These are phyloP conservation scores for Sarcophilus harrisii DNA, from an alignment of 2,797 vertebrate species.

Conservation along the genomic window DNA sequence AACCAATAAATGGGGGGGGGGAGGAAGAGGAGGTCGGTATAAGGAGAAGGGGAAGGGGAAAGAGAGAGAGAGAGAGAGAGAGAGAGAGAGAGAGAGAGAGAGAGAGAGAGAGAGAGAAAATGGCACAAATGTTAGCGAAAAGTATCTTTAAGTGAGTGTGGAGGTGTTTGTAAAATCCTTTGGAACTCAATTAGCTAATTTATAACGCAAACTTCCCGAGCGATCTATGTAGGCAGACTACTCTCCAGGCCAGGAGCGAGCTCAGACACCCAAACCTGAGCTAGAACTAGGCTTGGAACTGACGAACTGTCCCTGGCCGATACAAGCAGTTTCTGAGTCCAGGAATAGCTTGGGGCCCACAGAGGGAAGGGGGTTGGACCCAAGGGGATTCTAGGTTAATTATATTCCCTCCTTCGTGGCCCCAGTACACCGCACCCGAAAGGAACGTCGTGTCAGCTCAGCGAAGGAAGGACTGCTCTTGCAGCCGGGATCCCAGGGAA, in stretches of 20 bases:
- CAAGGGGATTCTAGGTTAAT: not conserved
- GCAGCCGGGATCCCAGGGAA: not conserved
- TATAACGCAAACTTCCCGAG: conserved; percentile 82
- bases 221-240: conserved; percentile 78
- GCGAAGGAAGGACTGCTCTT: not conserved
- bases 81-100: no score
- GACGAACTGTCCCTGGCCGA: not conserved
- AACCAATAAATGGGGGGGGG: conserved; percentile 83
- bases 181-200: conserved; percentile 85
- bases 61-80: no score
- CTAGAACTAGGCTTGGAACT: not conserved
- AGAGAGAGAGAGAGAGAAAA: conserved; percentile 56
- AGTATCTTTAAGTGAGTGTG: conserved; percentile 58
- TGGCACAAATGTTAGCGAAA: not conserved
- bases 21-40: conserved; percentile 66
- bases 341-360: not conserved
- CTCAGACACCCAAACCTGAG: conserved; percentile 32
- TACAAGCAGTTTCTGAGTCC: not conserved
- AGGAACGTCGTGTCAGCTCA: not conserved
- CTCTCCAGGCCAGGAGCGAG: conserved; percentile 72
- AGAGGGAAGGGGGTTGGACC: not conserved
- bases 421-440: not conserved
- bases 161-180: conserved; percentile 85
- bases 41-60: not conserved
- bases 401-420: not conserved